Percentiles rank a stretch among this genome's conserved stretches.
Conservation (phyloP, 2,113 vertebrate genomes). For the Plestiodon gilberti region DNA sequence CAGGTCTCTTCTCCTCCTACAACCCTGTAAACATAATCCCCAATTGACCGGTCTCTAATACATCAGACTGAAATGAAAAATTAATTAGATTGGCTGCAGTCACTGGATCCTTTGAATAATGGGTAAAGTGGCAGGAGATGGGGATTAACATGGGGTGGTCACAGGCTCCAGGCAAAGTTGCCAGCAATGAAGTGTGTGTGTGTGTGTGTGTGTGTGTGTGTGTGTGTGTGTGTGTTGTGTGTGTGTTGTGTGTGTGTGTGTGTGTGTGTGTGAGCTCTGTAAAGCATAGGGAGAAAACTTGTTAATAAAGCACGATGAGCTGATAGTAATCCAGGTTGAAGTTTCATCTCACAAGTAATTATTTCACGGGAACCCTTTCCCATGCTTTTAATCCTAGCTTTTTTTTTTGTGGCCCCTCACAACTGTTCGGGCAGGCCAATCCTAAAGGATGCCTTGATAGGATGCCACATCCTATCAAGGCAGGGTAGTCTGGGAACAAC, state of each 20-base stretch:
- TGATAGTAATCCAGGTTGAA: neutral
- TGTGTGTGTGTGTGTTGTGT: neutral
- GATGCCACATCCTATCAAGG: no score
- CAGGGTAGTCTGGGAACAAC: no score
- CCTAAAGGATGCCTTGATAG: no score
- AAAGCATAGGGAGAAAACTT: neutral
- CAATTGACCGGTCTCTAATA: slow-evolving; percentile 85
- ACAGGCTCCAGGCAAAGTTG: slow-evolving; percentile 37
- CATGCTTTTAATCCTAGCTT: neutral
- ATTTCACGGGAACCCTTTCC: neutral
- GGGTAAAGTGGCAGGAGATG: slow-evolving; percentile 60
- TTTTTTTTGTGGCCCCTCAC: neutral
- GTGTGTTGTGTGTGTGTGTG: neutral
- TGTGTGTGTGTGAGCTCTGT: no score
- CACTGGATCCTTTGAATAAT: slow-evolving; percentile 79
- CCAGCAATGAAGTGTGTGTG: slow-evolving; percentile 23
- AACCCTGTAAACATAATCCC: slow-evolving; percentile 83
- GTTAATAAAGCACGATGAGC: neutral
- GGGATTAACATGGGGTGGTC: slow-evolving; percentile 52
- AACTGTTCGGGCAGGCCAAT: no score
- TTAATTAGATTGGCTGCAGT: slow-evolving; percentile 82
- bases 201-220: neutral
- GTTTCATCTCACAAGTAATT: neutral
- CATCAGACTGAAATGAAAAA: slow-evolving; percentile 86
- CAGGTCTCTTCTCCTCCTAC: slow-evolving; percentile 72